Percentiles rank a stretch among this genome's conserved stretches.
These are phyloP conservation scores for Campodea augens DNA, from an alignment of 1,140 invertebrate genomes.

Conservation along the genomic window DNA sequence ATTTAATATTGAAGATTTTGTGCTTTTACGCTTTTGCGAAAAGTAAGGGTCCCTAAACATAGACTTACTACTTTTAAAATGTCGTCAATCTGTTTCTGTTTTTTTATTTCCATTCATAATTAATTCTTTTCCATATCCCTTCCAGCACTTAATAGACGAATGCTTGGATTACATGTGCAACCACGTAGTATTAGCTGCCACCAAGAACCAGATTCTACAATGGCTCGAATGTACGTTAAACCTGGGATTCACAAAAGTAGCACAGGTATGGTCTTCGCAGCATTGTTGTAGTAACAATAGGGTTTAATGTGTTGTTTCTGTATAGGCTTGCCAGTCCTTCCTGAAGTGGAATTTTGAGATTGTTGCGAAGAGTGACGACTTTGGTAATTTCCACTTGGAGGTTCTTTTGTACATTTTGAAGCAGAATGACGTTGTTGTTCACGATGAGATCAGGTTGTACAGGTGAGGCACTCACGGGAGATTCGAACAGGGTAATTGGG, in stretches of 20 bases:
- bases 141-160: no score
- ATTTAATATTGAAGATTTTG: no score
- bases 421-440: slow-evolving; percentile 71
- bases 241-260: slow-evolving; percentile 57
- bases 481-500: no score
- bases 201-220: slow-evolving; percentile 55
- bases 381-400: slow-evolving; percentile 61
- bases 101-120: no score
- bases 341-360: slow-evolving; percentile 82
- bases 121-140: no score
- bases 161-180: slow-evolving; percentile 74
- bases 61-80: no score
- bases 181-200: slow-evolving; percentile 64
- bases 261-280: slow-evolving; percentile 27
- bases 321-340: slow-evolving; percentile 53
- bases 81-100: no score
- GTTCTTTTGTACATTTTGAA: slow-evolving; percentile 54
- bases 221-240: slow-evolving; percentile 78
- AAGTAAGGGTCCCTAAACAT: no score
- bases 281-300: neutral
- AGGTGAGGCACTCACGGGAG: no score
- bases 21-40: no score
- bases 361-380: slow-evolving; percentile 55
- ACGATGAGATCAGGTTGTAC: slow-evolving; percentile 72
- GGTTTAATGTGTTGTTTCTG: neutral